These are phyloP conservation scores for Stenolophus ochropezus DNA, from an alignment of 2,888 invertebrate species.

Conservation along the genomic window DNA sequence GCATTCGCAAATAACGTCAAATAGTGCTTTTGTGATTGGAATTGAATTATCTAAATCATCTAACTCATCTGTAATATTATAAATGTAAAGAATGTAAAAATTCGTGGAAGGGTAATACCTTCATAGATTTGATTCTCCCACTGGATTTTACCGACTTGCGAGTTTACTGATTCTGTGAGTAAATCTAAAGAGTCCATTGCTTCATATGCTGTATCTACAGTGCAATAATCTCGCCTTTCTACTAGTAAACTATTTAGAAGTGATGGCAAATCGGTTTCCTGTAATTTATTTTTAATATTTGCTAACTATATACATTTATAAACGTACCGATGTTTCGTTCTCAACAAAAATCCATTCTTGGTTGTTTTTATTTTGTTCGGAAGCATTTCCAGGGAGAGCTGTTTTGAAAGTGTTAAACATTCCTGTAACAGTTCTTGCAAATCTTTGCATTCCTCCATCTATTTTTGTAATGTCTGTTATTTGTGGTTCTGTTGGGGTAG, in stretches of 20 bases:
- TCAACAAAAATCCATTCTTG: conserved; percentile 74
- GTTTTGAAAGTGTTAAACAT: conserved; percentile 84
- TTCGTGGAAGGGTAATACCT: conserved; percentile 60
- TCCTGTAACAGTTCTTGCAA: conserved; percentile 85
- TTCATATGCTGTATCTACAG: conserved; percentile 78
- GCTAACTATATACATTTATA: neutral
- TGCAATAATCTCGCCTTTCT: conserved; percentile 76
- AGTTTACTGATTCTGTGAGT: conserved; percentile 67
- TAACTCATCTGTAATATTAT: conserved; percentile 71
- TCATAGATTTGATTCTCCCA: conserved; percentile 62
- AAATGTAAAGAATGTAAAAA: conserved; percentile 6
- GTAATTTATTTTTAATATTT: neutral
- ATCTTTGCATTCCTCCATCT: conserved; percentile 71
- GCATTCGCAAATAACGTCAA: conserved; percentile 74
- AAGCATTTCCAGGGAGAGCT: conserved; percentile 77
- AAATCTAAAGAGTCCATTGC: conserved; percentile 77
- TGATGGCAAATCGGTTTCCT: conserved; percentile 72
- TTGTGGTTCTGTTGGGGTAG: conserved; percentile 63
- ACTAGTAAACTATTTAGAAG: conserved; percentile 75
- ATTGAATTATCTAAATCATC: conserved; percentile 74
- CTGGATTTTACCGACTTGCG: conserved; percentile 63
- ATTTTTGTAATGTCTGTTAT: conserved; percentile 63
- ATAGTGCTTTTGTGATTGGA: conserved; percentile 72
- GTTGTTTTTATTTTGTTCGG: conserved; percentile 69
- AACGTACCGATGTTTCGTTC: conserved; percentile 70